Conservation (phyloP, 2,797 vertebrate species). For the Erpetoichthys calabaricus region DNA sequence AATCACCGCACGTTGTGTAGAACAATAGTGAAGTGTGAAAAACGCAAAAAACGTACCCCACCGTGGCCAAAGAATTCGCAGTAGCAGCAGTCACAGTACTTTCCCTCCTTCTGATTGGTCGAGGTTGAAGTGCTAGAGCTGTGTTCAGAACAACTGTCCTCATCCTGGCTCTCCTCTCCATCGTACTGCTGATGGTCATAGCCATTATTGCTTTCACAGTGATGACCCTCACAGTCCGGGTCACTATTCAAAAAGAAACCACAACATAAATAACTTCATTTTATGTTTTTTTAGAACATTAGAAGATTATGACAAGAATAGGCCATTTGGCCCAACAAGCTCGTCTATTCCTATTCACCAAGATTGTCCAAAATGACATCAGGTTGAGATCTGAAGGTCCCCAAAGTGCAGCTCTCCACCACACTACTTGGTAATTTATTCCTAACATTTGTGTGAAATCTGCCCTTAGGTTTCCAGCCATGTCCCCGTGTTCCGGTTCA, state of each 20-base stretch:
- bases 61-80: constrained; percentile 98
- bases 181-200: constrained; percentile 85
- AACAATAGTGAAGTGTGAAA: not conserved
- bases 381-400: too few species aligned
- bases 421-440: too few species aligned
- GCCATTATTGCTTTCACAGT: constrained; percentile 72
- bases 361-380: too few species aligned
- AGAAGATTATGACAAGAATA: too few species aligned
- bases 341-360: too few species aligned
- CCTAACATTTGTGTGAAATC: too few species aligned
- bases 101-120: constrained; percentile 96
- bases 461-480: too few species aligned
- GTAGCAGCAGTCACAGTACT: constrained; percentile 99
- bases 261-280: constrained; percentile 46
- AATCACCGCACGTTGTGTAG: too few species aligned
- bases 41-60: constrained; percentile 59
- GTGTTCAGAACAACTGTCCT: constrained; percentile 96
- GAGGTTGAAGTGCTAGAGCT: constrained; percentile 97
- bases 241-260: constrained; percentile 49
- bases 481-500: too few species aligned
- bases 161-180: constrained; percentile 86
- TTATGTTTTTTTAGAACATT: too few species aligned
- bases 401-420: too few species aligned
- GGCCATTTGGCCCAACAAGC: too few species aligned
- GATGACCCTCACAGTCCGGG: constrained; percentile 92